These are phyloP conservation scores for Caerostris darwini DNA, from an alignment of 1,140 invertebrate genomes.

Conservation along the genomic window DNA sequence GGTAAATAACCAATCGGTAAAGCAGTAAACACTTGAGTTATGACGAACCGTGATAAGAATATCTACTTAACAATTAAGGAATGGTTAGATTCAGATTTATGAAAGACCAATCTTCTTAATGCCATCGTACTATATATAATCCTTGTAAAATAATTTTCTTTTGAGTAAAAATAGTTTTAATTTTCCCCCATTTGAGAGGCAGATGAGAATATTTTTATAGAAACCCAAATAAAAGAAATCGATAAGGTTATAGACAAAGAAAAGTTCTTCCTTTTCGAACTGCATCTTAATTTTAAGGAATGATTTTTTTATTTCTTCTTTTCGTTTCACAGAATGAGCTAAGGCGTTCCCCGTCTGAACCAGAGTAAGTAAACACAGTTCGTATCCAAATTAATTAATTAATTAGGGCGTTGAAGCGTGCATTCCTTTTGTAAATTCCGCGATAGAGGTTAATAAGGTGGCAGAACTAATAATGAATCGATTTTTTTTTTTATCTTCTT, in stretches of 20 bases:
- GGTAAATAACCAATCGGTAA: neutral
- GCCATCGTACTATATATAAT: neutral
- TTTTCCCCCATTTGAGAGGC: neutral
- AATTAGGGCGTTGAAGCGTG: conserved; percentile 74
- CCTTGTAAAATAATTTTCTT: neutral
- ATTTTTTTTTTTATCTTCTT: neutral
- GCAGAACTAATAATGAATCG: conserved; percentile 74
- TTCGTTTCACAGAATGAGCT: neutral
- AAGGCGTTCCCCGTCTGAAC: neutral
- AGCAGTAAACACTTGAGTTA: neutral
- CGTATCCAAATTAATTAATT: conserved; percentile 72
- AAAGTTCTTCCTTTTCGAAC: neutral
- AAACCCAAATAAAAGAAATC: neutral
- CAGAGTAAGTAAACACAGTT: conserved; percentile 59
- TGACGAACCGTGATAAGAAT: neutral
- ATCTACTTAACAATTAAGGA: neutral
- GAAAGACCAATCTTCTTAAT: neutral
- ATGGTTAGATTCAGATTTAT: neutral
- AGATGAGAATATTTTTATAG: too few relatives aligned
- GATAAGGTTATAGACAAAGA: neutral
- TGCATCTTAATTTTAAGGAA: conserved; percentile 10
- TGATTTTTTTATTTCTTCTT: neutral
- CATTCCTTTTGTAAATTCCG: conserved; percentile 60
- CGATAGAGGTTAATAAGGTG: conserved; percentile 75
- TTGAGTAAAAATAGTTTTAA: neutral